These are phyloP conservation scores for Anhinga rufa DNA, from an alignment of 2,113 vertebrate species.

Conservation along the genomic window DNA sequence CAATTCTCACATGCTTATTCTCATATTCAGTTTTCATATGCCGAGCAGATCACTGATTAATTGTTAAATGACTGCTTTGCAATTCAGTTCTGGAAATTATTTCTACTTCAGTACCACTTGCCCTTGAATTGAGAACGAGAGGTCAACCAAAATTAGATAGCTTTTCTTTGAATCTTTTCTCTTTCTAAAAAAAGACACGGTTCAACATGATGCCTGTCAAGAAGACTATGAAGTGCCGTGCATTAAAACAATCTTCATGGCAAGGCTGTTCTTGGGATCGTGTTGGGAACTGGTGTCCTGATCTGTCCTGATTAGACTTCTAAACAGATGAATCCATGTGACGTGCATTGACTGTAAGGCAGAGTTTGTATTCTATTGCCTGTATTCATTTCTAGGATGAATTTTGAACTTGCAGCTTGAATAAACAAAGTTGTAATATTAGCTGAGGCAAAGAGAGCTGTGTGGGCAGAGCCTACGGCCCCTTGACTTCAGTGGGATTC, in stretches of 20 bases:
- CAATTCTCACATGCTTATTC: not conserved
- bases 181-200: not conserved
- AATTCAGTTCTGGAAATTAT: constrained; percentile 12
- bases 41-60: not conserved
- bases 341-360: not conserved
- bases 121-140: not conserved
- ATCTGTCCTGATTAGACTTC: not conserved
- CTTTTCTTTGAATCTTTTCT: not conserved
- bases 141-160: constrained; percentile 15
- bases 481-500: not conserved
- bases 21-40: not conserved
- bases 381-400: not conserved
- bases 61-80: constrained; percentile 33
- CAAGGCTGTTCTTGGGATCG: not conserved
- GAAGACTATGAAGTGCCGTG: not conserved
- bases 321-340: not conserved
- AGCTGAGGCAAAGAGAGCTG: not conserved
- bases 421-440: not conserved
- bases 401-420: not conserved
- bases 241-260: not conserved
- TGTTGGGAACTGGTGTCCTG: not conserved
- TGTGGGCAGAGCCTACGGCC: not conserved
- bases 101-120: not conserved
- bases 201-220: not conserved
- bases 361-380: not conserved